Evolutionary conservation across 1,140 invertebrate species (phyloP), one percentile per base, ranked within the genome.

Genomic region (Leptopilina boulardi): DNA sequence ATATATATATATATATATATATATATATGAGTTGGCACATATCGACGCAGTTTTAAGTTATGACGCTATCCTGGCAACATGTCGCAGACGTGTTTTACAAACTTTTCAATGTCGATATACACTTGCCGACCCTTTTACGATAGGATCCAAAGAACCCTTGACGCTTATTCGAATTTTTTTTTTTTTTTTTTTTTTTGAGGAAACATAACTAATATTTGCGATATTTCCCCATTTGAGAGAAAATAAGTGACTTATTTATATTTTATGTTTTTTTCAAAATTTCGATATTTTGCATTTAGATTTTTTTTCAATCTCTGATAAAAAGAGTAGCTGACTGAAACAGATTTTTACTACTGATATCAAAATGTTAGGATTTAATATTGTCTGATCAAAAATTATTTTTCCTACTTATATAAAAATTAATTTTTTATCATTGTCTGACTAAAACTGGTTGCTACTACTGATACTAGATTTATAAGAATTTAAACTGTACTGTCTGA

Each of bases 31-130:
- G 66, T 66, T 54, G 56, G 73, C 76, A 71, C 78, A 77, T 80
- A 79, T 81, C 79, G 83, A 86, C 79, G 54, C 77, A 76, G 82
- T 81, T 72, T 78, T 86, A 87, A 90, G 87, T 90, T 90, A 90
- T 86, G 82, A 82, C 81, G 86, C 88, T 86, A 89, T 90, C 87
- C 79, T 79, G 79, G 87, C 88, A 90, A 88, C 84, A 87, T 90
- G 88, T 89, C 88, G 86, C 87, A 75, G 83, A 77, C 85, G 84
- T 90, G 87, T 90, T 88, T 86, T 81, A 89, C 88, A 89, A 90
- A 90, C 88, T 90, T 89, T 90, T 89, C 87, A 88, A 87, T 86
- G 84, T 87, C 87, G 86, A 87, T 85, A 88, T 89, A 88, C 86
- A 87, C 88, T 88, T 88, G 76, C 79, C 84, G 81, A 38, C 85